A percentile compares a stretch with the other conserved stretches of the same genome.
phyloP scores from a whole-genome alignment of 2,797 vertebrate species.

The Semaprochilodus insignis region DNA sequence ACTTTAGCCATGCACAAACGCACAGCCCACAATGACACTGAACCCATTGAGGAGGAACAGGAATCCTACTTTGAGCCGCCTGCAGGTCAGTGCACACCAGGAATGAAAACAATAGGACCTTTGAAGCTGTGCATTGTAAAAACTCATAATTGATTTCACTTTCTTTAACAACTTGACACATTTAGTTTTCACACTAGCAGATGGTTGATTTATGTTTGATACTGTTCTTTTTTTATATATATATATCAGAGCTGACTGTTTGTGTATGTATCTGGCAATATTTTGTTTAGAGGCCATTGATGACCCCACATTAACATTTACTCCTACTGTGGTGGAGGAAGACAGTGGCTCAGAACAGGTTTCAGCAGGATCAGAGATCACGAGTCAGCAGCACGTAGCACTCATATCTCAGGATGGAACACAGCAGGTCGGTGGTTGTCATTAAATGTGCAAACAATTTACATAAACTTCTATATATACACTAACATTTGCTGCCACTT shows the following conservation, averaged over 20 bases:
- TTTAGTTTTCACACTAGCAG: background rate
- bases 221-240: background rate
- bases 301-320: conserved; percentile 89
- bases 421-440: conserved; percentile 85
- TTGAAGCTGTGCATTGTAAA: background rate
- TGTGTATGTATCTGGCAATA: background rate
- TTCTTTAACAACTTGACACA: background rate
- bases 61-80: conserved; percentile 96
- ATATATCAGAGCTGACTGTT: background rate
- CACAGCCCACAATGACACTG: conserved; percentile 96
- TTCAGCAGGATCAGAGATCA: conserved; percentile 84
- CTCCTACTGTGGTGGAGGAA: conserved; percentile 88
- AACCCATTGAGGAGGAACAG: conserved; percentile 97
- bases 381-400: conserved; percentile 90
- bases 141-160: background rate
- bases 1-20: conserved; percentile 98
- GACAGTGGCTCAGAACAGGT: conserved; percentile 91
- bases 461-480: background rate
- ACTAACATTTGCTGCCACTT: too few species aligned
- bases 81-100: conserved; percentile 79
- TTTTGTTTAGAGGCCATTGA: conserved; percentile 86
- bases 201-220: background rate
- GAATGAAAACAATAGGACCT: background rate
- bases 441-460: background rate
- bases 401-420: conserved; percentile 96